Evolutionary conservation across 2,113 vertebrate species (phyloP).

Genomic region (Arenaria interpres): DNA sequence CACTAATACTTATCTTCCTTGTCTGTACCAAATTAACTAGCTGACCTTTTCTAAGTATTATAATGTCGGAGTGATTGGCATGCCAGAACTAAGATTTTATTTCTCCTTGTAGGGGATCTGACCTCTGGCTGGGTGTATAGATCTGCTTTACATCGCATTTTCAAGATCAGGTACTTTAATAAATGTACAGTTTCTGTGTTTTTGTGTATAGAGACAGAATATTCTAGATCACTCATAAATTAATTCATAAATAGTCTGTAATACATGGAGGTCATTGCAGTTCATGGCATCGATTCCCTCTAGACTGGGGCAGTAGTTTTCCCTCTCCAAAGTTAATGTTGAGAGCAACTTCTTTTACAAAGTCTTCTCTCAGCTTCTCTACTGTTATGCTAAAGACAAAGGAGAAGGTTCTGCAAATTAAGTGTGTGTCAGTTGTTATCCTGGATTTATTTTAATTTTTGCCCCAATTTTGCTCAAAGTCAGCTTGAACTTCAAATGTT

Average conservation of each 20-base stretch:
- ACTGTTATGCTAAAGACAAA: not conserved
- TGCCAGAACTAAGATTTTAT: not conserved
- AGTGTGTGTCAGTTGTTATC: not conserved
- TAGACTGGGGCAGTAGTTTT: not conserved
- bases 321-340: not conserved
- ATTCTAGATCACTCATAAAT: not conserved
- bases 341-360: not conserved
- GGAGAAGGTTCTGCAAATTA: not conserved
- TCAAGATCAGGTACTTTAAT: not conserved
- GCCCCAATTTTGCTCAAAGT: not conserved
- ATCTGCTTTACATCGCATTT: not conserved
- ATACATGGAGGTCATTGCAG: not conserved
- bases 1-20: not conserved
- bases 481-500: not conserved
- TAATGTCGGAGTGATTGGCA: not conserved
- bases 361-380: not conserved
- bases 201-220: not conserved
- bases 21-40: not conserved
- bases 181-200: not conserved
- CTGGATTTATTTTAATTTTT: not conserved
- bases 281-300: not conserved
- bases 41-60: conserved; percentile 2
- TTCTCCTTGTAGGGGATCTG: not conserved
- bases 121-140: not conserved
- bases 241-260: not conserved